phyloP scores from a whole-genome alignment of 1,140 invertebrate genomes.

The Dendroctonus valens region DNA sequence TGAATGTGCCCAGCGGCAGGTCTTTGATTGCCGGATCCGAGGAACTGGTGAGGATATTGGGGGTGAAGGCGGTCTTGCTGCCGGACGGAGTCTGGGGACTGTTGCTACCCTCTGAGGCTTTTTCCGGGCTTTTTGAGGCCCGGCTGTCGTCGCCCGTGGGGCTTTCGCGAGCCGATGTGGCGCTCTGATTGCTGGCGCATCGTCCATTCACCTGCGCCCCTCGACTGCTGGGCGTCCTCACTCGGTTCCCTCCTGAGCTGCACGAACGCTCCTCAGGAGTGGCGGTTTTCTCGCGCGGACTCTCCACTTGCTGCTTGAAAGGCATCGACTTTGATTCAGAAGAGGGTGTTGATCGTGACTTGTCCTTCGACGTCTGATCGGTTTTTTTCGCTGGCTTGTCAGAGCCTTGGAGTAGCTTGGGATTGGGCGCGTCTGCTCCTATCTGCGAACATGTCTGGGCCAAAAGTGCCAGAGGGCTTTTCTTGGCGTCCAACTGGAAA shows the following conservation, averaged over 20 bases:
- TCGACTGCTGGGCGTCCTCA: conserved; percentile 54
- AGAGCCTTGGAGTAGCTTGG: conserved; percentile 63
- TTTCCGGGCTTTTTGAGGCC: conserved; percentile 36
- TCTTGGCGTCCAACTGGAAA: conserved; percentile 92
- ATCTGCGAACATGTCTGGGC: conserved; percentile 96
- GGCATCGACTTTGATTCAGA: conserved; percentile 43
- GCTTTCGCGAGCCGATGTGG: conserved; percentile 59
- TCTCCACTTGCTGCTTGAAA: conserved; percentile 49
- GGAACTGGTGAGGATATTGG: conserved; percentile 54
- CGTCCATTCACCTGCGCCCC: conserved; percentile 52
- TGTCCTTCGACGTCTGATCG: conserved; percentile 57
- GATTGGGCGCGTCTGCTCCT: conserved; percentile 77
- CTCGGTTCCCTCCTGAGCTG: conserved; percentile 51
- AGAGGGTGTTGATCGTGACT: conserved; percentile 55
- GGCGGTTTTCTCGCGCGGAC: conserved; percentile 65
- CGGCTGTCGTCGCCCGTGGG: conserved; percentile 46
- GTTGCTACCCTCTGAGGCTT: conserved; percentile 47
- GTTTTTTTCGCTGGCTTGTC: conserved; percentile 55
- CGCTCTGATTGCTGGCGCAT: conserved; percentile 64
- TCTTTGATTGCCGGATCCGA: conserved; percentile 64
- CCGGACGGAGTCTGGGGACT: conserved; percentile 48
- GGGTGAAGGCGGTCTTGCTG: conserved; percentile 51
- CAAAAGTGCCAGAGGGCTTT: conserved; percentile 88
- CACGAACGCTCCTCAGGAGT: conserved; percentile 57
- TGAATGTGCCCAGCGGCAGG: conserved; percentile 62